Evolutionary conservation across 2,797 vertebrate genomes (phyloP).

Genomic region (Poecile montanus): DNA sequence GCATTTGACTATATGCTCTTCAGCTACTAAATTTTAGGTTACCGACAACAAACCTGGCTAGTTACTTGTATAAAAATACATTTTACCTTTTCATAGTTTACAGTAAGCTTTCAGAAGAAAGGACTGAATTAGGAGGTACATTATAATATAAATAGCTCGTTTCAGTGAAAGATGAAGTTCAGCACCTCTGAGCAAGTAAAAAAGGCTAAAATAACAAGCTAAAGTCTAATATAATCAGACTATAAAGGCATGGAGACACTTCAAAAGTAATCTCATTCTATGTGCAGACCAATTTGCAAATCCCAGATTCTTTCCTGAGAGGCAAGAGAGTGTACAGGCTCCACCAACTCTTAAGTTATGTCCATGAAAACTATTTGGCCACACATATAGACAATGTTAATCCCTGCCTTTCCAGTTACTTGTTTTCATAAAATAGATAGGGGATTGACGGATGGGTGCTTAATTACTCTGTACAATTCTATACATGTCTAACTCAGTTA

Average conservation of each 20-base stretch:
- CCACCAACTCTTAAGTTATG: background rate
- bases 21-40: background rate
- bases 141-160: background rate
- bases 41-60: background rate
- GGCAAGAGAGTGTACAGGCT: background rate
- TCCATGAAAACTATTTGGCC: background rate
- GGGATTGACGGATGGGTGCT: accelerated
- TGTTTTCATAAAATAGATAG: background rate
- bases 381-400: background rate
- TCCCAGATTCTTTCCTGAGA: background rate
- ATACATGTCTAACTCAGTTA: background rate
- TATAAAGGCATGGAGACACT: background rate
- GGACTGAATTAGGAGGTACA: background rate
- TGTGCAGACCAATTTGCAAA: background rate
- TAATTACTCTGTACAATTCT: background rate
- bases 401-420: background rate
- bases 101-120: background rate
- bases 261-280: background rate
- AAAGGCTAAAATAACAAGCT: background rate
- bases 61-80: background rate
- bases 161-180: background rate
- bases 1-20: background rate
- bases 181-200: background rate
- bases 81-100: background rate
- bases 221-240: background rate